Percentiles rank a stretch among this genome's conserved stretches.
Evolutionary conservation across 2,113 vertebrate species (phyloP).

Genomic region (Pachycephala philippinensis): DNA sequence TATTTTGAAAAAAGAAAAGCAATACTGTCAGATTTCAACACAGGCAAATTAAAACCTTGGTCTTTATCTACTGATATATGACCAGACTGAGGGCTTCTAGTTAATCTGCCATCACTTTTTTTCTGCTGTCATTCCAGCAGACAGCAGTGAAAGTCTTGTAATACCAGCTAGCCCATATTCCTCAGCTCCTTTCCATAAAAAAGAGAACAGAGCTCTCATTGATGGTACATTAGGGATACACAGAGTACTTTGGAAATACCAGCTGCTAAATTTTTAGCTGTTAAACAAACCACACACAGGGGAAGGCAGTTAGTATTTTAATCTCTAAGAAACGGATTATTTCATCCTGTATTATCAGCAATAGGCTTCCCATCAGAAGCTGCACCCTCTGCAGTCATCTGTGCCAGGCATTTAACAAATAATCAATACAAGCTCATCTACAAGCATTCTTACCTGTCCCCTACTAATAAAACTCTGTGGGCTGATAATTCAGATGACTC

Average conservation of each 20-base stretch:
- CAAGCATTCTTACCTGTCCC: slow-evolving; percentile 58
- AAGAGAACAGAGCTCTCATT: background rate
- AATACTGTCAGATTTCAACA: background rate
- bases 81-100: background rate
- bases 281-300: background rate
- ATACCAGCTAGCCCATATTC: background rate
- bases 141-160: background rate
- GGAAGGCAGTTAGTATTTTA: background rate
- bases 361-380: background rate
- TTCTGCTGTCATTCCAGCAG: background rate
- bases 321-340: background rate
- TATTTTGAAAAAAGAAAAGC: background rate
- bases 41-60: background rate
- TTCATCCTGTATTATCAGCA: background rate
- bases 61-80: background rate
- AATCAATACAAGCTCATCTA: background rate
- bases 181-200: background rate
- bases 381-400: background rate
- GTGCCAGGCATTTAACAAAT: background rate
- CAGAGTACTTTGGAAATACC: background rate
- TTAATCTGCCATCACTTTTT: background rate
- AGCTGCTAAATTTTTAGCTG: background rate
- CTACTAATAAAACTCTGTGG: background rate
- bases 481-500: background rate
- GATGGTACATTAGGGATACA: background rate